These are phyloP conservation scores for Prolemur simus DNA, from an alignment of 2,113 vertebrate genomes.

Conservation along the genomic window DNA sequence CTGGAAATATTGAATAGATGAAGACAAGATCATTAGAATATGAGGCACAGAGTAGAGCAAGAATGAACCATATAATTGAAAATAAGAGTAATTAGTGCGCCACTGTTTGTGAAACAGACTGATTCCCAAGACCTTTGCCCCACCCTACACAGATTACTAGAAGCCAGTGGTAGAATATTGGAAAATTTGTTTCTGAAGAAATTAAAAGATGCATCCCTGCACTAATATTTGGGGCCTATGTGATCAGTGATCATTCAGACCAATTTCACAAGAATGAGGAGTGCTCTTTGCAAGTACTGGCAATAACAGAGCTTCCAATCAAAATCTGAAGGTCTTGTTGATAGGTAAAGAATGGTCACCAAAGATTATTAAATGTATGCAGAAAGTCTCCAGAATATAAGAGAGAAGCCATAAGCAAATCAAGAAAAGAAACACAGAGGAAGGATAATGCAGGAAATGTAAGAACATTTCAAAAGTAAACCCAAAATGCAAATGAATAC, in stretches of 20 bases:
- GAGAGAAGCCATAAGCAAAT: not conserved
- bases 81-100: not conserved
- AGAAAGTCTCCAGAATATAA: not conserved
- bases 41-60: not conserved
- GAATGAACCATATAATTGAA: not conserved
- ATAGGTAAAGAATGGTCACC: not conserved
- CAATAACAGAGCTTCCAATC: not conserved
- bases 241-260: not conserved
- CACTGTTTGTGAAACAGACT: not conserved
- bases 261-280: not conserved
- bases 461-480: constrained; percentile 37
- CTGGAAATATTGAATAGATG: not conserved
- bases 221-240: not conserved
- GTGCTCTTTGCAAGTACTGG: not conserved
- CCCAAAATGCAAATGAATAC: not conserved
- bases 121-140: not conserved
- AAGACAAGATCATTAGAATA: not conserved
- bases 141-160: not conserved
- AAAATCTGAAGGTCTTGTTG: not conserved
- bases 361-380: not conserved
- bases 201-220: not conserved
- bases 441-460: not conserved
- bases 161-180: not conserved
- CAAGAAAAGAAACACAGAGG: not conserved
- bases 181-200: not conserved